Base-by-base conservation (phyloP, 2,113 vertebrate species). In the Sorex araneus region DNA sequence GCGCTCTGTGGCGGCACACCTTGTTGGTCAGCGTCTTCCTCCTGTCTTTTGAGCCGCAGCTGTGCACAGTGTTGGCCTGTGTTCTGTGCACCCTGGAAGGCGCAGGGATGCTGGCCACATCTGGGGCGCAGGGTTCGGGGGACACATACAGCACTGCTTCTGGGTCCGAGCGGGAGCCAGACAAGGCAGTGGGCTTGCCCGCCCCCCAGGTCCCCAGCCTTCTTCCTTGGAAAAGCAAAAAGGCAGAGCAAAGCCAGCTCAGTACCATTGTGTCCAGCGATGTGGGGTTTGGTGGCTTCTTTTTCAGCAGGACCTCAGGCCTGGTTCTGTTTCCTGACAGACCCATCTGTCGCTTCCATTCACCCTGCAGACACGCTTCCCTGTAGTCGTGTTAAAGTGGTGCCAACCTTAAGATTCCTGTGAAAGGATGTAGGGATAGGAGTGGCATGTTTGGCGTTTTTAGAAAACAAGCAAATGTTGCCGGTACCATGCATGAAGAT, bases 301-400 rank as follows among this genome's bases (percentile, higher is more conserved):
- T 73, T 60, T 94, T 96, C 50, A 87, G n/a, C 76, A 94, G 88
- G 77, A 70, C 34, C 40, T 84, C 47, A 78, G 92, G 81, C 70
- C 95, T 91, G 45, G 71, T 94, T 95, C 94, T 94, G 80, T 95
- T 95, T 96, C 78, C 84, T 36, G 91, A 67, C 89, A 84, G 43
- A 10, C 43, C 92, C 87, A 64, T 92, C 87, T 93, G 75, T 94
- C 73, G 70, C 63, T 90, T 90, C 77, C 79, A 78, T 6, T 94
- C 73, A 95, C 84, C 89, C 91, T 94, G 92, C 71, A 73, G 75
- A 83, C 27, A 64, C 6, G 9, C 94, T 84, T 76, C 69, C 45
- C 25, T 91, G 25, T 45, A 73, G 3, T 86, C 90, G 66, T 92
- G 15, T 66, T 63, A 74, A 86, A 87, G 54, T 78, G 76, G 70